Percentiles rank a stretch among this genome's conserved stretches.
These are phyloP conservation scores for Decapterus maruadsi DNA, from an alignment of 2,797 vertebrate genomes.

Conservation along the genomic window DNA sequence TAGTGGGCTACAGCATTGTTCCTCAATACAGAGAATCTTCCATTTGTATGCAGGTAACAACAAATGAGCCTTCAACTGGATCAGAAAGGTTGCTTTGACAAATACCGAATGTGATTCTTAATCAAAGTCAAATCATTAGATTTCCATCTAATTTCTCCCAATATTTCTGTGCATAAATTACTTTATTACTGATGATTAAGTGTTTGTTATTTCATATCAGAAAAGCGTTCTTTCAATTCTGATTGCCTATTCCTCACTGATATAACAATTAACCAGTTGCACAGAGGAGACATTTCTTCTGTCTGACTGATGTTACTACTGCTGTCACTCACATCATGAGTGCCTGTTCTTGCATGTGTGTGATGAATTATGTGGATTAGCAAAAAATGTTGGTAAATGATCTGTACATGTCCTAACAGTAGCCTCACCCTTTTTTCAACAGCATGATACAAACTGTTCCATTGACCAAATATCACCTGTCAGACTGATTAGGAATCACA, in stretches of 20 bases:
- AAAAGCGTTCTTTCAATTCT: not conserved
- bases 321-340: not conserved
- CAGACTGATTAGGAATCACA: constrained; percentile 51
- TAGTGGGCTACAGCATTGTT: not conserved
- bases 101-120: constrained; percentile 47
- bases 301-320: not conserved
- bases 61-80: constrained; percentile 44
- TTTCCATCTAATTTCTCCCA: not conserved
- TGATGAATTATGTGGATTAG: constrained; percentile 6
- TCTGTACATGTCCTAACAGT: not conserved
- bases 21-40: constrained; percentile 14
- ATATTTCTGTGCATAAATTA: not conserved
- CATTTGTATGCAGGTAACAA: constrained; percentile 28
- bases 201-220: not conserved
- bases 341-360: constrained; percentile 1
- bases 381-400: not conserved
- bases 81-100: constrained; percentile 32
- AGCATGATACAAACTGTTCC: not conserved
- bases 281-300: not conserved
- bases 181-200: not conserved
- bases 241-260: not conserved
- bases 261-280: not conserved
- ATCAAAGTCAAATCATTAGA: constrained; percentile 14
- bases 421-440: not conserved
- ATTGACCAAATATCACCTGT: not conserved